Base-by-base conservation (phyloP, 2,888 invertebrate genomes). In the Lithophane socia region DNA sequence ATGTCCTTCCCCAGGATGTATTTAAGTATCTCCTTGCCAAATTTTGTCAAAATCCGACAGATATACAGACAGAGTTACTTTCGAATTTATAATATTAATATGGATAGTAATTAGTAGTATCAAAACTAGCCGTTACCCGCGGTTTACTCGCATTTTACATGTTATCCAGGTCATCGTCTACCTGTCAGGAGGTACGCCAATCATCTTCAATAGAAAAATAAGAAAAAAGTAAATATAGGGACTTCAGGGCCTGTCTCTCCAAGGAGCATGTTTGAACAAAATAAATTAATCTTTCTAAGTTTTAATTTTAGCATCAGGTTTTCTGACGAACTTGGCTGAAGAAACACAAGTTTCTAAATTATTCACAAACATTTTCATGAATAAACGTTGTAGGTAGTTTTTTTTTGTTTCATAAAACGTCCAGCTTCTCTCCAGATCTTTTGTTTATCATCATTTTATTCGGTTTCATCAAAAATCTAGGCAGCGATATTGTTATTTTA, bases 341-440 rank as follows among this genome's bases (percentile, higher is more conserved):
- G 68, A 44, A 58, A 44, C 56, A 42, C 65, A 82, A 82, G 73
- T 78, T 69, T 66, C 61, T 82, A 29, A 78, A 78, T 78, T 82
- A 81, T 82, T 78, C 49, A 81, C 52, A 61, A 61, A 73, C 78
- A 70, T 82, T 82, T 73, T 70, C 73, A 81, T 78, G 81, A 81
- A 73, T 81, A 61, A 73, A 66, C 56, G 60, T 47, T 18, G 16
- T 52, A 49, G 60, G 56, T 81, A 70, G 47, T 42, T 78, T 63
- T 54, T 66, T 52, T 67, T 56, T 54, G 3, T 58, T 42, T 54
- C 9, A 37, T 42, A 56, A 47, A 76, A 77, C 7, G 0, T 52
- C 16, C 47, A 13, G 12, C 42, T 63, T 60, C 29, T 29, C 63
- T 0, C 18, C 12, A 58, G 44, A 44, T n/a, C 4, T 68, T 82